Percentiles rank a stretch among this genome's conserved stretches.
Evolutionary conservation across 2,797 vertebrate genomes (phyloP).

Genomic region (Chaenodraco wilsoni): DNA sequence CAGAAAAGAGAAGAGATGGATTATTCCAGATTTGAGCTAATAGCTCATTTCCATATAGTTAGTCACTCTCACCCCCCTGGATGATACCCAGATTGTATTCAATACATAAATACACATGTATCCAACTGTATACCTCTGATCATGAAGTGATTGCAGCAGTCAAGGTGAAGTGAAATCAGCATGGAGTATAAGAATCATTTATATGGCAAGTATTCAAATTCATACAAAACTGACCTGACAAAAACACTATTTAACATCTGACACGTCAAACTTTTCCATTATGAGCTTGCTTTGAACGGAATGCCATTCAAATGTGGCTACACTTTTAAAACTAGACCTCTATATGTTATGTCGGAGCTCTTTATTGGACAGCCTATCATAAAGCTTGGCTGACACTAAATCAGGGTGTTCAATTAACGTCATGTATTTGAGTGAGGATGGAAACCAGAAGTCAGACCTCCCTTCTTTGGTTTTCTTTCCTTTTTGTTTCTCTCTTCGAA

Average conservation of each 20-base stretch:
- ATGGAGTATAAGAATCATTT: neutral
- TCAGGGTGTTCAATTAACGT: neutral
- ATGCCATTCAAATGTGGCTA: neutral
- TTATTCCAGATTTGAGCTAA: too few relatives aligned
- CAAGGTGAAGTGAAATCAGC: neutral
- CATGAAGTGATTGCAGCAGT: constrained; percentile 1
- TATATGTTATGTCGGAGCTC: neutral
- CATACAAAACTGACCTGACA: neutral
- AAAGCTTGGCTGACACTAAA: neutral
- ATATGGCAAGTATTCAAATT: neutral
- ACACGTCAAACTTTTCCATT: neutral
- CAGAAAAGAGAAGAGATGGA: too few relatives aligned
- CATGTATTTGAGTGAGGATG: neutral
- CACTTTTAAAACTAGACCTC: neutral
- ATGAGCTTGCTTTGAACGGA: neutral
- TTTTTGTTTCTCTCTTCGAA: neutral
- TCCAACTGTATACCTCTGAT: neutral
- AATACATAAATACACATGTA: neutral
- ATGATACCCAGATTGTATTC: neutral
- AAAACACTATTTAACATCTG: neutral
- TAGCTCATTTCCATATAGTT: neutral
- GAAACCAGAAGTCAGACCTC: constrained; percentile 9
- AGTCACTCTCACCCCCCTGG: neutral
- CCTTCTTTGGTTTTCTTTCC: neutral
- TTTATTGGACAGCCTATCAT: neutral